A percentile compares a stretch with the other conserved stretches of the same genome.
Conservation (phyloP, 2,888 invertebrate species). For the Subacronicta megacephala region DNA sequence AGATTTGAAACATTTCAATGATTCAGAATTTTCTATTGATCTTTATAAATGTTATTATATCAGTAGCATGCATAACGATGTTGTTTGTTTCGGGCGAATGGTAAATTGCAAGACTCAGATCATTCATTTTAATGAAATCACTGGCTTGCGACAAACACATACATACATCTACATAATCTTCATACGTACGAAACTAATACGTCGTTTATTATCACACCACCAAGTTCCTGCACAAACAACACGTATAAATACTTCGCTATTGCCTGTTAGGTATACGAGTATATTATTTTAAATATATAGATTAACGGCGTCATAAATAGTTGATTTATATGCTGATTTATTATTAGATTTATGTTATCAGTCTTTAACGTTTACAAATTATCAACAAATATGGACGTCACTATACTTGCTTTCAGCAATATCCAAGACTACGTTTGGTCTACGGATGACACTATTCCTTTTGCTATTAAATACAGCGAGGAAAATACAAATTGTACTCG, state of each 20-base stretch:
- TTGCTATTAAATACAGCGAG: slow-evolving; percentile 1
- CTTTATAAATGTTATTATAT: slow-evolving; percentile 36
- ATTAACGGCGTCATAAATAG: slow-evolving; percentile 52
- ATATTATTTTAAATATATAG: slow-evolving; percentile 29
- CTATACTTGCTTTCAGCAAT: slow-evolving; percentile 8
- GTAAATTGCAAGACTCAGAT: slow-evolving; percentile 26
- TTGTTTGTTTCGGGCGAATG: slow-evolving; percentile 44
- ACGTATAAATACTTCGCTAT: slow-evolving; percentile 39
- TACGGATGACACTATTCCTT: not conserved
- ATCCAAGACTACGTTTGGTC: not conserved
- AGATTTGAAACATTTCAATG: slow-evolving; percentile 45
- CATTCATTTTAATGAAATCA: slow-evolving; percentile 39
- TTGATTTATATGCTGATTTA: slow-evolving; percentile 58
- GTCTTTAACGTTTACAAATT: slow-evolving; percentile 27
- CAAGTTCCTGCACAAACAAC: slow-evolving; percentile 42
- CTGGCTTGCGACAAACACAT: slow-evolving; percentile 27
- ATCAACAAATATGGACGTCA: slow-evolving; percentile 26
- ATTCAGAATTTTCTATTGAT: slow-evolving; percentile 54
- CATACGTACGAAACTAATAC: slow-evolving; percentile 15
- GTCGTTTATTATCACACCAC: slow-evolving; percentile 38
- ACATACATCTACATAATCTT: slow-evolving; percentile 22
- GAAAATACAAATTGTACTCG: slow-evolving; percentile 12
- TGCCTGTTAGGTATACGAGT: slow-evolving; percentile 41
- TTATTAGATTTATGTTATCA: slow-evolving; percentile 53
- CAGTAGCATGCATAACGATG: slow-evolving; percentile 39